Percentiles rank a stretch among this genome's conserved stretches.
Conservation (phyloP, 2,888 invertebrate genomes). For the Harmothoe impar region DNA sequence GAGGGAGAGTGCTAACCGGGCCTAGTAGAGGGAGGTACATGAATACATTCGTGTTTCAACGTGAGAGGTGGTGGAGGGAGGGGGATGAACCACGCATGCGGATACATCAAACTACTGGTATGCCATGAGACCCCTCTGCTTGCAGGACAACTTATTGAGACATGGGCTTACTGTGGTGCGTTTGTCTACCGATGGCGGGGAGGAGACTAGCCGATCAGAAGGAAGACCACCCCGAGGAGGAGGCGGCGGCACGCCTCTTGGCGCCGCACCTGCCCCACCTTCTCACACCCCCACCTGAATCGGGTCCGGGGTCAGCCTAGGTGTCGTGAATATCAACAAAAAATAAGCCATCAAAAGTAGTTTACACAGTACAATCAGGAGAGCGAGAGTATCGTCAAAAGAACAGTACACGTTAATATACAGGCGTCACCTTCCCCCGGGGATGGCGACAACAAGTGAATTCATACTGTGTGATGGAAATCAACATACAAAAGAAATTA, state of each 20-base stretch:
- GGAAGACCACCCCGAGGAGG: not conserved
- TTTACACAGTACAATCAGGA: conserved; percentile 54
- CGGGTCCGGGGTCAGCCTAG: conserved; percentile 46
- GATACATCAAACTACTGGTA: not conserved
- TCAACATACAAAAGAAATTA: conserved; percentile 19
- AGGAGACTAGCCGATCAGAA: not conserved
- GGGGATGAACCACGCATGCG: too few relatives aligned
- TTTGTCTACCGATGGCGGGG: conserved; percentile 21
- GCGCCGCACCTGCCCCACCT: not conserved
- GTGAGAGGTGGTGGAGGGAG: too few relatives aligned
- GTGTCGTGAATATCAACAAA: conserved; percentile 37
- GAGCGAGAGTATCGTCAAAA: conserved; percentile 44
- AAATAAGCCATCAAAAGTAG: conserved; percentile 53
- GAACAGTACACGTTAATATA: conserved; percentile 48
- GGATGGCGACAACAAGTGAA: conserved; percentile 35
- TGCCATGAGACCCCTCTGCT: conserved; percentile 43
- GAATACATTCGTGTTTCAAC: too few relatives aligned
- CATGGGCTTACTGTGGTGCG: conserved; percentile 55
- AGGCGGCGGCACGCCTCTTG: not conserved
- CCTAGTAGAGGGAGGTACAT: too few relatives aligned
- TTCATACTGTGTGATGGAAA: conserved; percentile 51
- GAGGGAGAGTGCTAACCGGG: too few relatives aligned
- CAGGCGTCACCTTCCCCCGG: conserved; percentile 17
- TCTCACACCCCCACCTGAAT: conserved; percentile 43
- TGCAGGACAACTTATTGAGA: conserved; percentile 1